Base-by-base conservation (phyloP, 2,113 vertebrate species). In the Nycticebus coucang region DNA sequence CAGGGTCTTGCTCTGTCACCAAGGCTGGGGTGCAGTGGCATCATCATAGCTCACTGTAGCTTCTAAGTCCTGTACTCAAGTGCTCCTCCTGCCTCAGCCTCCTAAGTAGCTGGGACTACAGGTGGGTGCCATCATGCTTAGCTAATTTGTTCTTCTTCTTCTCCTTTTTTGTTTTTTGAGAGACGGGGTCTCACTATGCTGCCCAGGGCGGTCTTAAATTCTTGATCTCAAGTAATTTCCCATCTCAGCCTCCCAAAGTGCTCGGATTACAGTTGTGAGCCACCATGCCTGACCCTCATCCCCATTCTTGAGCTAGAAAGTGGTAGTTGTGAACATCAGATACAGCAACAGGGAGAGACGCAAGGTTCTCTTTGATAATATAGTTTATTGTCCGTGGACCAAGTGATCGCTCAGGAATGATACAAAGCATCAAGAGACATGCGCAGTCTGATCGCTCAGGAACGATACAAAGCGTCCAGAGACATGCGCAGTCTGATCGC, bases 351-450 rank as follows among this genome's bases (percentile, higher is more conserved):
- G 18, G 1, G 7, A 82, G 17, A 79, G 5, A 82, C 78, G 37
- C 83, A 41, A 2, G 0, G 0, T 96, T 99, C 98, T 98, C 98
- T 99, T 99, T 98, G 99, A 99, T 99, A 99, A 99, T 99, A 99
- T 97, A 98, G 98, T 99, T 99, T 99, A 98, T 99, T 99, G 98
- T 99, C 98, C 98, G 98, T 97, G 94, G 98, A 98, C 98, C 90
- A 94, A 98, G 98, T 92, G 96, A 98, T 98, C 98, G 98, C 98
- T 87, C 98, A 57, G 97, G 98, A 99, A 98, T 97, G 99, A 98
- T 98, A 99, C 98, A 99, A 99, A 99, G 98, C 98, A 97, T 98
- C 60, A 97, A 93, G 98, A 98, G 98, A 98, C 99, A 99, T 98
- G 98, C 98, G 97, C 98, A 98, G 98, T 98, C 98, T 97, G 98